phyloP scores from a whole-genome alignment of 2,888 invertebrate genomes.

The Luperina testacea region DNA sequence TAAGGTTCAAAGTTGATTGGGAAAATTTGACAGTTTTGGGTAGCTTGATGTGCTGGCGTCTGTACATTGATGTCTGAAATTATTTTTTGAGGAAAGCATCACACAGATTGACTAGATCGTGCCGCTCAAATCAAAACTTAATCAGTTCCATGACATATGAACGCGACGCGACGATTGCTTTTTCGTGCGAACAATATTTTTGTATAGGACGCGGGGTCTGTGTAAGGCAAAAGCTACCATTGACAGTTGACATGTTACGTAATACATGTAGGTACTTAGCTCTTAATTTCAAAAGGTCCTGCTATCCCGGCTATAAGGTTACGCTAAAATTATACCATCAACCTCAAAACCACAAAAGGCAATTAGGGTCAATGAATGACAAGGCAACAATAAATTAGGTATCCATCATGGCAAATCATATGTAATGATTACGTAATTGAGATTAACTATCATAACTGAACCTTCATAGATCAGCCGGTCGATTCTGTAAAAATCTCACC shows the following conservation, averaged over 20 bases:
- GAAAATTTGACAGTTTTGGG: no score
- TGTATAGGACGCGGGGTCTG: background rate
- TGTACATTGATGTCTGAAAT: no score
- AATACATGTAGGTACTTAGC: conserved; percentile 15
- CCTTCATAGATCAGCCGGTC: background rate
- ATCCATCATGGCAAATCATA: background rate
- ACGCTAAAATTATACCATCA: conserved; percentile 24
- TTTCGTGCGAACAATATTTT: background rate
- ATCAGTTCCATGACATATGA: background rate
- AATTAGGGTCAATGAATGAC: conserved; percentile 39
- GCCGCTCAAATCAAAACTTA: no score
- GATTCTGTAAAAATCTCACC: no score
- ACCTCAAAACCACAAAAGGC: conserved; percentile 36
- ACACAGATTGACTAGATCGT: no score
- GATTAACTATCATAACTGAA: background rate
- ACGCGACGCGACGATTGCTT: background rate
- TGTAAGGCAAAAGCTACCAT: background rate
- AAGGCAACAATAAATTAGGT: conserved; percentile 30
- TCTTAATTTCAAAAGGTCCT: conserved; percentile 25
- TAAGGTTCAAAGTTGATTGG: no score
- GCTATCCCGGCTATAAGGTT: conserved; percentile 14
- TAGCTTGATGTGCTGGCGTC: no score
- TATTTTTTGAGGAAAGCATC: no score
- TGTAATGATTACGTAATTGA: background rate
- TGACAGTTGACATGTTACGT: conserved; percentile 14